These are phyloP conservation scores for Tachysurus fulvidraco DNA, from an alignment of 2,113 vertebrate genomes.

Conservation along the genomic window DNA sequence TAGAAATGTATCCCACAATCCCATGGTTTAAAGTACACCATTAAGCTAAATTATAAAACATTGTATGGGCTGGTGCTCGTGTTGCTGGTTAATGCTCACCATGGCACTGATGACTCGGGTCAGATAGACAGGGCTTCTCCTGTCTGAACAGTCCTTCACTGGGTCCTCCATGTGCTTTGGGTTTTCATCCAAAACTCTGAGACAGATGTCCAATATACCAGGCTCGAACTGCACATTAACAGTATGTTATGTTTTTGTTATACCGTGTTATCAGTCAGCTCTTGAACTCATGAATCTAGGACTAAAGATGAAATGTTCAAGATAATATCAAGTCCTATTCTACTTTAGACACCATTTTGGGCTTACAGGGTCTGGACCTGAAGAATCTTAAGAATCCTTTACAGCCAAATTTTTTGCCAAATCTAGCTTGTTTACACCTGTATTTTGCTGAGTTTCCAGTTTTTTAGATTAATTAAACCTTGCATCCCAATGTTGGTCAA, in stretches of 20 bases:
- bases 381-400: too few relatives aligned
- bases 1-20: too few relatives aligned
- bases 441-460: background rate
- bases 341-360: background rate
- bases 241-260: background rate
- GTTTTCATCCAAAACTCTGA: slow-evolving; percentile 81
- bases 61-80: background rate
- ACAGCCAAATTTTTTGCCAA: too few relatives aligned
- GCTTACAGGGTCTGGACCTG: too few relatives aligned
- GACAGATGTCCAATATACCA: slow-evolving; percentile 78
- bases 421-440: background rate
- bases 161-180: slow-evolving; percentile 79
- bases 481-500: background rate
- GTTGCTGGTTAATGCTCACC: slow-evolving; percentile 69
- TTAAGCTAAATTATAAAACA: background rate
- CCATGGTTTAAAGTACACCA: background rate
- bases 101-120: slow-evolving; percentile 85
- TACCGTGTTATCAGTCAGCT: background rate
- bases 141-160: slow-evolving; percentile 72
- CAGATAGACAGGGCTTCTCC: slow-evolving; percentile 77
- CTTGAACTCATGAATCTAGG: background rate
- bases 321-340: background rate
- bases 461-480: background rate
- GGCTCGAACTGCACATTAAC: slow-evolving; percentile 77
- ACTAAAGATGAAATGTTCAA: background rate